phyloP scores from a whole-genome alignment of 2,113 vertebrate genomes.

The Sinocyclocheilus anophthalmus region DNA sequence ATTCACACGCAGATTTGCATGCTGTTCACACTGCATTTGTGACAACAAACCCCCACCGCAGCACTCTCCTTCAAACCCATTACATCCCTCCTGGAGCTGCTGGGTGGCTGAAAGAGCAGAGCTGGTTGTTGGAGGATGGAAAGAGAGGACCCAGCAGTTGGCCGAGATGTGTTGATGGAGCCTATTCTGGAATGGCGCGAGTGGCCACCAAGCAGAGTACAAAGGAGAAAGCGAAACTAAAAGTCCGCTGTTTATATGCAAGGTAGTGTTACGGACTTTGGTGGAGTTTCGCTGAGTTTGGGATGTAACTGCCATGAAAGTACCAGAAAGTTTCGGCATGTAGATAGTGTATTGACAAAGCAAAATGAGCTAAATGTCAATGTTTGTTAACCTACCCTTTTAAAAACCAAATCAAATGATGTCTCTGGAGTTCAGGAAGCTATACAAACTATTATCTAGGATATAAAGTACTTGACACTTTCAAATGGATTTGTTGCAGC shows the following conservation, averaged over 20 bases:
- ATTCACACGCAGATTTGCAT: constrained; percentile 51
- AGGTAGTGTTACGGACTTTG: background rate
- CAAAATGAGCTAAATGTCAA: background rate
- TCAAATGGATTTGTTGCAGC: constrained; percentile 56
- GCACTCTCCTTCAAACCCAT: constrained; percentile 15
- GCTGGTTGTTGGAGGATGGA: background rate
- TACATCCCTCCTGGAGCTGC: constrained; percentile 48
- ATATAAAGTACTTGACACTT: constrained; percentile 47
- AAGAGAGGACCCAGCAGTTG: background rate
- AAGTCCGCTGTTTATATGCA: background rate
- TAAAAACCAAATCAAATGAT: constrained; percentile 1
- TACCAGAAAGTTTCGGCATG: background rate
- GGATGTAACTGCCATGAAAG: background rate
- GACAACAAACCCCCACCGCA: constrained; percentile 35
- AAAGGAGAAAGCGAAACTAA: background rate
- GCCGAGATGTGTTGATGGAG: background rate
- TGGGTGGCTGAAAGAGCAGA: constrained; percentile 19
- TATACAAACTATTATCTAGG: constrained; percentile 7
- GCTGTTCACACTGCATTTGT: constrained; percentile 44
- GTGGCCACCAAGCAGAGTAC: background rate
- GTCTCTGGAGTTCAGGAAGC: constrained; percentile 15
- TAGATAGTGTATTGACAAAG: background rate
- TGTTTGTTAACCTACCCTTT: background rate
- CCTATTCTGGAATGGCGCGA: background rate
- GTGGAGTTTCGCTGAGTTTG: background rate